Base-by-base conservation (phyloP, 2,888 invertebrate genomes). In the Octonoba sinensis region DNA sequence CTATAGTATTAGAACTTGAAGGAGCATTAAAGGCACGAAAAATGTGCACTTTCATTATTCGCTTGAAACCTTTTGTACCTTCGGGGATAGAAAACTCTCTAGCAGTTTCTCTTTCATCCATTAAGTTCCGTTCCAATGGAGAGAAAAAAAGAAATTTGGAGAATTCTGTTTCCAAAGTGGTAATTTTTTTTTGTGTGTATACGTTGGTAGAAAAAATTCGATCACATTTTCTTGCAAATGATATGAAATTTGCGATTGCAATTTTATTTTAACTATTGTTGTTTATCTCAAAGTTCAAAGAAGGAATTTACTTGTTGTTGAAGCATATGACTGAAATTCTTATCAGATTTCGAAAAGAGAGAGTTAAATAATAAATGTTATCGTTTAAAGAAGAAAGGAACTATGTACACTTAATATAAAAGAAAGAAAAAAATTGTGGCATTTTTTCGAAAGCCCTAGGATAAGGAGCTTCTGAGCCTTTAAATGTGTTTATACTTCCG, bases 101-200 rank as follows among this genome's bases (percentile, higher is more conserved):
- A 67, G 72, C 78, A 79, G 72, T 79, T 79, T 72, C 59, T 51
- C 57, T 79, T 72, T 79, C 78, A 79, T 79, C 78, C 78, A 79
- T 79, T 79, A 73, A 67, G 73, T 79, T 73, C 20, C 60, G 66
- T 79, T 72, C 72, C 44, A 36, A 27, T 36, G 36, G 36, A 36
- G 73, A 18, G 54, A 66, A 66, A 44, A 54, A 59, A 70, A 70
- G 20, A 44, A 44, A 20, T 56, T 27, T n/a, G 16, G 46, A 12
- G 44, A 16, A 69, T 44, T 54, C 56, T 57, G 69, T 69, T 46
- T 57, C 20, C 24, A 47, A 59, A 49, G 24, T 24, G 36, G 57
- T 46, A 70, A 57, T 46, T 36, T 57, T 22, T 70, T 44, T 36
- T 60, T 16, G 2, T 60, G 15, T 36, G n/a, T 62, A 36, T 13